Evolutionary conservation across 2,888 invertebrate species (phyloP), one percentile per base, ranked within the genome.

Genomic region (Melieria omissa): DNA sequence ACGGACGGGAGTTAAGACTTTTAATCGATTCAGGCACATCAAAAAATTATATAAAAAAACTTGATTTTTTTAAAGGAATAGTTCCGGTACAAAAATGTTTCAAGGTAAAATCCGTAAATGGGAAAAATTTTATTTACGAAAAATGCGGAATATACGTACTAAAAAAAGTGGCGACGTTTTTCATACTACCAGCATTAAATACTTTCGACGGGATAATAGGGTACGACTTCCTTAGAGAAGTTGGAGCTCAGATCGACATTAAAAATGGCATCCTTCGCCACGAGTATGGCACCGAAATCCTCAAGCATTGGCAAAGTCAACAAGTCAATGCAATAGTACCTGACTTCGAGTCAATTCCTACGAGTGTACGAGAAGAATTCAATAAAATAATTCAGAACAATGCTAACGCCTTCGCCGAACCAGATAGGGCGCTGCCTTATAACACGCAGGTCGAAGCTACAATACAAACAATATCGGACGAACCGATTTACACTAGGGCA

Each of bases 391-490:
- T 67, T 54, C 57, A 63, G 8, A 10, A 4, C 4, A 57, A 58
- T 46, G 57, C 54, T 3, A 68, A 9, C 9, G 45, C 58, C 5
- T 71, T 73, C 57, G 67, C 73, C 10, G 45, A 44, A 49, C 62
- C 73, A 10, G 42, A 73, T 4, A 67, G 68, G 57, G 55, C 74
- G 5, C 61, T 74, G 4, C 63, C 74, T 16, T 73, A 57, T 57
- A 73, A 73, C 16, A 71, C 73, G 0, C 65, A 62, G 12, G 64
- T 64, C 29, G 12, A 49, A 41, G 52, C 64, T 49, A 52, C 64
- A 16, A 64, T 64, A 64, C 49, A 64, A 12, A 52, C 54, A 64
- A 64, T 47, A 64, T 10, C 42, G 6, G 49, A 52, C 1, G 12
- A 14, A 41, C 64, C 64, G 9, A 64, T 64, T 4, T 52, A 64